These are phyloP conservation scores for Palloptera scutellata DNA, from an alignment of 2,888 invertebrate genomes.

Conservation along the genomic window DNA sequence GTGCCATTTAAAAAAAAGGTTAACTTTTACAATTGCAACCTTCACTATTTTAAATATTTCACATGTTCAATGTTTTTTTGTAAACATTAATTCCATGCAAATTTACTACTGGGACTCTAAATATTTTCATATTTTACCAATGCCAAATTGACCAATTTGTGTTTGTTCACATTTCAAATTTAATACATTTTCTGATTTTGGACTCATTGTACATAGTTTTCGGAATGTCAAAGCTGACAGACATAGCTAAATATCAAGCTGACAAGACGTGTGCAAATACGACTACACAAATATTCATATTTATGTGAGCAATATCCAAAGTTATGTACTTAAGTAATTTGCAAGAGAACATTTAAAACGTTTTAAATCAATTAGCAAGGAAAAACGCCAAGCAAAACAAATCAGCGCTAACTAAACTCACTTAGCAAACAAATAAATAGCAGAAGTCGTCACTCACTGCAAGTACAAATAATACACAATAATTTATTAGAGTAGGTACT, in stretches of 20 bases:
- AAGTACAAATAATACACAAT: neutral
- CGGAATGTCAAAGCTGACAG: neutral
- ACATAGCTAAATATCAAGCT: conserved; percentile 2
- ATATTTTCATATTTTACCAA: no score
- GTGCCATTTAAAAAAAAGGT: no score
- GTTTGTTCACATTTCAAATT: no score
- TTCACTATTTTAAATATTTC: no score
- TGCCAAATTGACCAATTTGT: no score
- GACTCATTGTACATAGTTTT: neutral
- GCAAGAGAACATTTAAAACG: conserved; percentile 21
- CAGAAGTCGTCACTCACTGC: neutral
- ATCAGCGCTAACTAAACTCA: conserved; percentile 9
- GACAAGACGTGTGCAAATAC: neutral
- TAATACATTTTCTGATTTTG: no score
- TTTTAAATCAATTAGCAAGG: conserved; percentile 23
- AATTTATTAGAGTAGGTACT: conserved; percentile 9
- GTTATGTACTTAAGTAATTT: conserved; percentile 18
- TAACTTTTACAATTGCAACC: no score
- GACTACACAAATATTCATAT: neutral
- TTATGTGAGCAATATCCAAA: no score
- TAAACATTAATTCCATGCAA: no score
- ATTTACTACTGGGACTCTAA: no score
- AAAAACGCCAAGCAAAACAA: conserved; percentile 10
- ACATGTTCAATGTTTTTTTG: no score
- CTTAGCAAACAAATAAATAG: conserved; percentile 7